phyloP scores from a whole-genome alignment of 2,888 invertebrate genomes.

The Cheilosia soror region DNA sequence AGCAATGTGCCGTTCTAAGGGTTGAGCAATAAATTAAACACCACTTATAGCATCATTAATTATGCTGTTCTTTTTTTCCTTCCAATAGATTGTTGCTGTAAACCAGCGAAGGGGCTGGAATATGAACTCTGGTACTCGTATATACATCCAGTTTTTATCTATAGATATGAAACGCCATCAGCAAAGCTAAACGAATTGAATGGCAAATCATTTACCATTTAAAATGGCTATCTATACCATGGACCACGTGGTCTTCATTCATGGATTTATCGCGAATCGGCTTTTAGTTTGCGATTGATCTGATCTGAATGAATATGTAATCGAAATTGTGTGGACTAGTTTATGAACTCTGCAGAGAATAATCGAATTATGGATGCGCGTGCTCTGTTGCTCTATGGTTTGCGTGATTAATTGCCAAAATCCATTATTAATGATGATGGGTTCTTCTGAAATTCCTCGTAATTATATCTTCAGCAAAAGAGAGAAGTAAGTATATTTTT shows the following conservation, averaged over 20 bases:
- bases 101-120: not conserved
- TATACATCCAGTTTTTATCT: not conserved
- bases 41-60: slow-evolving; percentile 75
- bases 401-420: slow-evolving; percentile 34
- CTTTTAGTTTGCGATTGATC: not conserved
- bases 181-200: slow-evolving; percentile 38
- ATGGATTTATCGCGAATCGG: slow-evolving; percentile 8
- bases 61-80: slow-evolving; percentile 41
- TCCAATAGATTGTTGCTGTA: slow-evolving; percentile 10
- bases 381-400: slow-evolving; percentile 17
- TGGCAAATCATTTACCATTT: slow-evolving; percentile 35
- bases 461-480: slow-evolving; percentile 34
- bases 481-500: not conserved
- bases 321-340: not conserved
- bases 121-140: not conserved
- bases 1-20: slow-evolving; percentile 51
- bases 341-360: slow-evolving; percentile 17
- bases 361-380: not conserved
- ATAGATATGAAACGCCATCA: slow-evolving; percentile 20
- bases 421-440: slow-evolving; percentile 47
- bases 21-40: slow-evolving; percentile 74
- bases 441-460: slow-evolving; percentile 33
- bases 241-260: slow-evolving; percentile 40
- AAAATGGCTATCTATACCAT: slow-evolving; percentile 4
- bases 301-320: not conserved